Base-by-base conservation (phyloP, 2,888 invertebrate genomes). In the Malthinus flaveolus region DNA sequence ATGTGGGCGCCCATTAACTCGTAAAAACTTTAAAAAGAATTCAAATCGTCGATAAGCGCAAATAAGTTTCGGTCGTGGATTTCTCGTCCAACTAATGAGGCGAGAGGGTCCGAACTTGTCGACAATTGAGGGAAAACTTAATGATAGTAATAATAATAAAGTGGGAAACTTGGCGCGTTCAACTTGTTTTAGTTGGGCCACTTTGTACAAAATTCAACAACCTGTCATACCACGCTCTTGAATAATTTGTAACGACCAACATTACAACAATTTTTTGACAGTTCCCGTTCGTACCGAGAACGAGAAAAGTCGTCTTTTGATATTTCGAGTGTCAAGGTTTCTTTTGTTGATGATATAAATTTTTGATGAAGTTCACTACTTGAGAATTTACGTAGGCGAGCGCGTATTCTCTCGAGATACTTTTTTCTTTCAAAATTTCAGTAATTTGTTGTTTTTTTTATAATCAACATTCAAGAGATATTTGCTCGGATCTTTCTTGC, bases 291-390 rank as follows among this genome's bases (percentile, higher is more conserved):
- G 39, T 42, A 42, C 39, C 15, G 12, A 15, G 39, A 42, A 23
- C 5, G 23, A 23, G 44, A 51, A 51, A 50, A 51, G 51, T 46
- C 12, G 23, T 23, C 47, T 32, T 50, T 42, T 42, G 42, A 50
- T 50, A 50, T 50, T 50, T 33, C 13, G 39, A 47, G 47, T 37
- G 36, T 36, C 15, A 39, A 45, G 37, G 49, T 45, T 35, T 36
- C 49, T 46, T 49, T 56, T 56, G 56, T 56, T 49, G 56, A 49
- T 49, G 49, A 49, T 49, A n/a, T 56, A 45, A 56, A 56, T 56
- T 56, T 45, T 56, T 42, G 32, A 56, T 36, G 56, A 55, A 49
- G 46, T 32, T 46, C 10, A 46, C 12, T 46, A 13, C 23, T 42
- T 42, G 10, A 42, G 15, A 23, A 15, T 42, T 42, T 42, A 42